A percentile compares a stretch with the other conserved stretches of the same genome.
Conservation (phyloP, 2,113 vertebrate genomes). For the Argyrosomus japonicus region DNA sequence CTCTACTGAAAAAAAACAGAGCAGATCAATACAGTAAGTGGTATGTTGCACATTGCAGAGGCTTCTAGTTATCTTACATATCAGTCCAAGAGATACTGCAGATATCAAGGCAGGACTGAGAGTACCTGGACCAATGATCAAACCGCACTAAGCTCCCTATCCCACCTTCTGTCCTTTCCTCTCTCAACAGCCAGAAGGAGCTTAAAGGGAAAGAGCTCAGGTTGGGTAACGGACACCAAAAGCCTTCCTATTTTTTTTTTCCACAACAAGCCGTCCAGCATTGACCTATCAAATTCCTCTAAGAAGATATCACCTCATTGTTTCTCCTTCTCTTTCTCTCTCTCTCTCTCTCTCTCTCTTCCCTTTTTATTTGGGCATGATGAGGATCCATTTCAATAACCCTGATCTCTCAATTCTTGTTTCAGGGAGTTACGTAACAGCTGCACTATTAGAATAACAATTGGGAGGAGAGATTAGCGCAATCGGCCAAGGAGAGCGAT, state of each 20-base stretch:
- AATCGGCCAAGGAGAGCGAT: constrained; percentile 63
- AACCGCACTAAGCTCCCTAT: constrained; percentile 54
- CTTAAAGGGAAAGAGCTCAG: constrained; percentile 63
- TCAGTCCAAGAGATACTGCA: constrained; percentile 36
- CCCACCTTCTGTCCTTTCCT: constrained; percentile 51
- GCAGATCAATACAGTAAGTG: constrained; percentile 52
- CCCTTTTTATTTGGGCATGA: constrained; percentile 55
- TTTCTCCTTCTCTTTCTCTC: constrained; percentile 2
- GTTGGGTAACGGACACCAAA: constrained; percentile 49
- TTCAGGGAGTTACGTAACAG: constrained; percentile 77
- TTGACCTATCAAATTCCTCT: constrained; percentile 59
- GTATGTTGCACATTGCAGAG: constrained; percentile 41
- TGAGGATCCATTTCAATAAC: constrained; percentile 72
- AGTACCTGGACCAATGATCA: constrained; percentile 62
- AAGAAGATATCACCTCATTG: constrained; percentile 25
- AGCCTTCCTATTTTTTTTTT: constrained; percentile 49
- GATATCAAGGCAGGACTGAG: constrained; percentile 50
- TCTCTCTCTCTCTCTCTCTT: background rate
- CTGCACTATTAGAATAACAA: constrained; percentile 81
- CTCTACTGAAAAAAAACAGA: constrained; percentile 18
- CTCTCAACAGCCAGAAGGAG: constrained; percentile 58
- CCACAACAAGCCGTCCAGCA: constrained; percentile 44
- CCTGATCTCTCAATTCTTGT: constrained; percentile 72
- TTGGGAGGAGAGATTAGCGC: constrained; percentile 76
- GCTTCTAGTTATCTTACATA: constrained; percentile 28